phyloP scores from a whole-genome alignment of 2,797 vertebrate species.

The Protonibea diacanthus region DNA sequence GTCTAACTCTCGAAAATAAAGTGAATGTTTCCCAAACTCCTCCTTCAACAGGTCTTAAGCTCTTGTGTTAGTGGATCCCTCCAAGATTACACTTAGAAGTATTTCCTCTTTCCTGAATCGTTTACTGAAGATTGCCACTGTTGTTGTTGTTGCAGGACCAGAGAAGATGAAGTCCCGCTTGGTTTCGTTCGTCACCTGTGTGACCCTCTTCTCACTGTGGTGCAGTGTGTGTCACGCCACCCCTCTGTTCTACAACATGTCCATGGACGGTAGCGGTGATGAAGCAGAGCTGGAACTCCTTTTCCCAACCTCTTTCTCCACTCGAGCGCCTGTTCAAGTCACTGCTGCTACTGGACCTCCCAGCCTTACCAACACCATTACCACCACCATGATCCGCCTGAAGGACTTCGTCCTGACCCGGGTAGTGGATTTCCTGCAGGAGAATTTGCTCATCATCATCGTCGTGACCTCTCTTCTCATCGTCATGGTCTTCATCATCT shows the following conservation, averaged over 20 bases:
- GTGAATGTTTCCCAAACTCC: background rate
- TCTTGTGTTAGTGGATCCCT: background rate
- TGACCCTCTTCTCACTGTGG: slow-evolving; percentile 78
- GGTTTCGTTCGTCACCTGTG: slow-evolving; percentile 61
- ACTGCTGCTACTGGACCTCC: slow-evolving; percentile 62
- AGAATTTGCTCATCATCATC: slow-evolving; percentile 92
- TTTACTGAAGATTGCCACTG: background rate
- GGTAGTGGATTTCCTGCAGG: slow-evolving; percentile 93
- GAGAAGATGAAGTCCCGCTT: slow-evolving; percentile 74
- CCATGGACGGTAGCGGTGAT: slow-evolving; percentile 89
- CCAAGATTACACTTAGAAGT: background rate
- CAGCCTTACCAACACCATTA: slow-evolving; percentile 78
- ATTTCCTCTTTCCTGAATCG: background rate
- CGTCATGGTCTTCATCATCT: slow-evolving; percentile 93
- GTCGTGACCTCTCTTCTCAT: slow-evolving; percentile 93
- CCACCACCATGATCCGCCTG: slow-evolving; percentile 88
- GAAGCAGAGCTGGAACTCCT: slow-evolving; percentile 84
- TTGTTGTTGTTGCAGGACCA: slow-evolving; percentile 64
- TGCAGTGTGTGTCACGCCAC: slow-evolving; percentile 58
- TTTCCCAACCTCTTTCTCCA: slow-evolving; percentile 80
- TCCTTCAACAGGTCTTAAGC: background rate
- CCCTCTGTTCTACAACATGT: slow-evolving; percentile 81
- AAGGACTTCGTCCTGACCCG: slow-evolving; percentile 87
- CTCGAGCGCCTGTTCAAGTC: slow-evolving; percentile 57
- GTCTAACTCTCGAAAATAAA: too few relatives aligned